Evolutionary conservation across 2,888 invertebrate genomes (phyloP).

Genomic region (Alcis repandata): DNA sequence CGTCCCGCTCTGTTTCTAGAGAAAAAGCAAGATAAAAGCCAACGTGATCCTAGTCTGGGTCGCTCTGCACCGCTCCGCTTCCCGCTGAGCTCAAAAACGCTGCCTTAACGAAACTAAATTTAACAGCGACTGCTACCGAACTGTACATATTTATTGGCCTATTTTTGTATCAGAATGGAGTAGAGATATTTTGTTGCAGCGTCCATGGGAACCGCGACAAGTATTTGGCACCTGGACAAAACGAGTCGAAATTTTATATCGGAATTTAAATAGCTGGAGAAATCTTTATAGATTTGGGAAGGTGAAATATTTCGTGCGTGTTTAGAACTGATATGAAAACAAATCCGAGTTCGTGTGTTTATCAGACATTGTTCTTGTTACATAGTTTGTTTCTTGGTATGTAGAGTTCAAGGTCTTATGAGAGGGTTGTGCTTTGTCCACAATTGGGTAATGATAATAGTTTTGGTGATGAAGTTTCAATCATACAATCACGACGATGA

Average conservation of each 20-base stretch:
- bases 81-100: not conserved
- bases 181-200: slow-evolving; percentile 50
- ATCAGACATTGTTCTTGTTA: too few species aligned
- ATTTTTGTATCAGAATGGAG: slow-evolving; percentile 57
- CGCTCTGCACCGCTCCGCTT: not conserved
- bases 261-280: slow-evolving; percentile 28
- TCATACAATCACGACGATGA: too few species aligned
- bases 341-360: not conserved
- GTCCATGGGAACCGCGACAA: slow-evolving; percentile 50
- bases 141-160: slow-evolving; percentile 43
- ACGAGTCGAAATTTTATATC: slow-evolving; percentile 50
- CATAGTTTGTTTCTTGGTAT: too few species aligned
- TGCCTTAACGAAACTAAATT: slow-evolving; percentile 31
- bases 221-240: slow-evolving; percentile 57
- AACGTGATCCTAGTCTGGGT: too few species aligned
- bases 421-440: too few species aligned
- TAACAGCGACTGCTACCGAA: slow-evolving; percentile 22
- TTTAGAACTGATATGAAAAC: not conserved
- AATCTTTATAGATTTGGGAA: slow-evolving; percentile 7
- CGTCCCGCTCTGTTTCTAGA: too few species aligned
- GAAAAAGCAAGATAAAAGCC: too few species aligned
- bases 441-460: too few species aligned
- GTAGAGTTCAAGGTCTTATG: too few species aligned
- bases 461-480: too few species aligned
- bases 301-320: not conserved